Evolutionary conservation across 2,113 vertebrate species (phyloP).

Genomic region (Sporophila hypoxantha): DNA sequence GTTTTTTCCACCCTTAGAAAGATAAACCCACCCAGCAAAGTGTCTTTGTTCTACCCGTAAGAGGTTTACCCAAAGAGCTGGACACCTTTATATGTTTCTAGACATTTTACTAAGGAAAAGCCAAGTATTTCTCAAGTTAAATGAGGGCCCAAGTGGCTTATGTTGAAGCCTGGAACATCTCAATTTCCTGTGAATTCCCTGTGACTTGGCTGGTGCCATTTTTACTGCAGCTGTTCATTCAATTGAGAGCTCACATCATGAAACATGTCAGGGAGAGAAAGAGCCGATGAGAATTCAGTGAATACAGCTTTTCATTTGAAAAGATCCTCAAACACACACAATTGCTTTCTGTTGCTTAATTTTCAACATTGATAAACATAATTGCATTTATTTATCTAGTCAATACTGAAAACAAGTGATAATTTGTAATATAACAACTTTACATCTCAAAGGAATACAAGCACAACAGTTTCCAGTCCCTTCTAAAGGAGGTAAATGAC

Average conservation of each 20-base stretch:
- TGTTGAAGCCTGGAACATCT: background rate
- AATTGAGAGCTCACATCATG: constrained; percentile 48
- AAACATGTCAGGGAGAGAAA: constrained; percentile 37
- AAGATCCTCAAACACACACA: constrained; percentile 66
- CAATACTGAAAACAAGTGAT: constrained; percentile 75
- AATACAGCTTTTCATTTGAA: constrained; percentile 67
- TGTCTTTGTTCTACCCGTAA: fast-evolving
- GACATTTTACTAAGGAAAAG: background rate
- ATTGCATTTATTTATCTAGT: constrained; percentile 75
- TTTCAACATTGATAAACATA: constrained; percentile 72
- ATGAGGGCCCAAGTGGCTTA: background rate
- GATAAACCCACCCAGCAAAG: fast-evolving
- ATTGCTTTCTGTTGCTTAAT: constrained; percentile 69
- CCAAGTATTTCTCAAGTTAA: background rate
- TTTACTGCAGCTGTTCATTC: constrained; percentile 63
- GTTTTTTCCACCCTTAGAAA: background rate
- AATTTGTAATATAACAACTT: constrained; percentile 70
- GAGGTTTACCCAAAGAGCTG: background rate
- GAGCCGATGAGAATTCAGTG: constrained; percentile 57
- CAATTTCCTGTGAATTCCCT: constrained; percentile 2
- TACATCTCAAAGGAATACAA: constrained; percentile 55
- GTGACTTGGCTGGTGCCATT: constrained; percentile 14
- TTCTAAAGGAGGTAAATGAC: constrained; percentile 3
- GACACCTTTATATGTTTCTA: background rate
- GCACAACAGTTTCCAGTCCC: constrained; percentile 52